phyloP scores from a whole-genome alignment of 2,113 vertebrate genomes.

The Hipposideros armiger region DNA sequence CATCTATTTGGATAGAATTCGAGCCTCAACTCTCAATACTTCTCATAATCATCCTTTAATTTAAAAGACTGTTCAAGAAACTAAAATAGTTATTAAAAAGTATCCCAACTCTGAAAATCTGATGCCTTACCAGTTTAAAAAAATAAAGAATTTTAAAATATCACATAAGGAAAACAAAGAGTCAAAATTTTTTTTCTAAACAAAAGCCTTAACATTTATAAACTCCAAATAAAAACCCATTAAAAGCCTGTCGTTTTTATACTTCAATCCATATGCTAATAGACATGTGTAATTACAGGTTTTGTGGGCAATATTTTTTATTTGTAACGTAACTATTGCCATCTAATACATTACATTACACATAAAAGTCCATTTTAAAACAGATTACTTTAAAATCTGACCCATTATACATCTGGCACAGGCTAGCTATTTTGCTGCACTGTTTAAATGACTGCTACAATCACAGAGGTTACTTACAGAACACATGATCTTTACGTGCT shows the following conservation, averaged over 20 bases:
- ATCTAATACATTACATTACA: background rate
- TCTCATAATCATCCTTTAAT: background rate
- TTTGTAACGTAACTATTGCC: background rate
- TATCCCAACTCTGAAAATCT: conserved; percentile 50
- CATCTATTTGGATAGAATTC: background rate
- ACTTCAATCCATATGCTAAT: background rate
- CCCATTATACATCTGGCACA: background rate
- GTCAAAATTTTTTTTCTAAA: background rate
- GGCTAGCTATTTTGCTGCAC: background rate
- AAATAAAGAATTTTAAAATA: background rate
- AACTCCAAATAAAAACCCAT: background rate
- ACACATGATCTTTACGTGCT: background rate
- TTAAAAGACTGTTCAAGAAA: background rate
- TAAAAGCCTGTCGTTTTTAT: background rate
- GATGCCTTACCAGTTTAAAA: background rate
- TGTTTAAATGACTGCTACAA: background rate
- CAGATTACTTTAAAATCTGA: background rate
- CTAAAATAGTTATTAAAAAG: background rate
- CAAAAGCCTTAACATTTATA: conserved; percentile 6
- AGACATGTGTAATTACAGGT: background rate
- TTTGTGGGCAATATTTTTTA: background rate
- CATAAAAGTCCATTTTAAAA: conserved; percentile 6
- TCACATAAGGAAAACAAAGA: background rate
- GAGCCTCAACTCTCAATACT: conserved; percentile 7
- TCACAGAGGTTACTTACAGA: background rate